phyloP scores from a whole-genome alignment of 2,113 vertebrate species.

The Progne subis region DNA sequence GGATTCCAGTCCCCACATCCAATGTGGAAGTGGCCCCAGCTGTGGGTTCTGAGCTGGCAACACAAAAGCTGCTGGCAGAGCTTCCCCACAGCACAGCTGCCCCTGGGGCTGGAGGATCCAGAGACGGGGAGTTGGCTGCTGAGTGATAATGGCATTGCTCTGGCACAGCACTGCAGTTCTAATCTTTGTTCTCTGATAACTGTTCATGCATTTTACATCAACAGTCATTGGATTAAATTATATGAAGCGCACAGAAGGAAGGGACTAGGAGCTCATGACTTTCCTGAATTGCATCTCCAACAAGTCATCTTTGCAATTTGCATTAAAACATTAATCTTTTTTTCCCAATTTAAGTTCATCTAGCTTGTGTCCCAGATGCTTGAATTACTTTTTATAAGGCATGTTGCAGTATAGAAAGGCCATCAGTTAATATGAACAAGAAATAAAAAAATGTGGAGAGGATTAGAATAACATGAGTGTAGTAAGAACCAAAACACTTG shows the following conservation, averaged over 20 bases:
- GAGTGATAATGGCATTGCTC: background rate
- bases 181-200: background rate
- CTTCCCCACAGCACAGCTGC: background rate
- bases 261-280: background rate
- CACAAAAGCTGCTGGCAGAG: background rate
- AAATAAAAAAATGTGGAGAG: background rate
- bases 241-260: background rate
- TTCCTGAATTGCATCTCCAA: background rate
- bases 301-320: background rate
- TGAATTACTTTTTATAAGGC: background rate
- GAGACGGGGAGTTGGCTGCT: background rate
- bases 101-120: background rate
- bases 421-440: background rate
- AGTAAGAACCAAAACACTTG: background rate
- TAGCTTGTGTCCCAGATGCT: background rate
- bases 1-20: background rate
- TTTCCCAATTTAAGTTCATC: background rate
- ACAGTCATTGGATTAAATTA: background rate
- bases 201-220: background rate
- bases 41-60: background rate
- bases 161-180: background rate
- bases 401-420: background rate
- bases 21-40: background rate
- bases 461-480: background rate
- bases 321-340: background rate